A percentile compares a stretch with the other conserved stretches of the same genome.
Evolutionary conservation across 1,140 invertebrate genomes (phyloP).

Genomic region (Eupristina koningsbergeri): DNA sequence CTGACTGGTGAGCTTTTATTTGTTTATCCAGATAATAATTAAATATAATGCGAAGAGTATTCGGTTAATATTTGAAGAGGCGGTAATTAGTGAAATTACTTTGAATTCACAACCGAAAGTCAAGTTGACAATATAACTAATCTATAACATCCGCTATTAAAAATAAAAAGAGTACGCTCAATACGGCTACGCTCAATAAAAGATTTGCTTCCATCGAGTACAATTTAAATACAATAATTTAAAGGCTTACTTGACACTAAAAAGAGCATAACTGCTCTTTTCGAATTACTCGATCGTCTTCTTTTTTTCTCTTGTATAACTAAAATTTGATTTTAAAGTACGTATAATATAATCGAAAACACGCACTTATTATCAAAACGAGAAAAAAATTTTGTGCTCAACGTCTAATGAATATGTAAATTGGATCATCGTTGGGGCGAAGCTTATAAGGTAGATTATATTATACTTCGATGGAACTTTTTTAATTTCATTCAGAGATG

Average conservation of each 20-base stretch:
- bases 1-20: no score
- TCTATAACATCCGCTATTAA: neutral
- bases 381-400: neutral
- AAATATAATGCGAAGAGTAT: no score
- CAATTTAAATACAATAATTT: neutral
- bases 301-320: neutral
- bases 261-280: no score
- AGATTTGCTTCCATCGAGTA: neutral
- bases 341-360: slow-evolving; percentile 12
- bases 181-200: neutral
- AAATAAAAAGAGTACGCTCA: no score
- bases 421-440: slow-evolving; percentile 8
- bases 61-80: no score
- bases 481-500: slow-evolving; percentile 16
- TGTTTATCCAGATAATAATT: no score
- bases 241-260: neutral
- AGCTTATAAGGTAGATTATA: neutral
- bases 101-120: no score
- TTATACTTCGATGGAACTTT: neutral
- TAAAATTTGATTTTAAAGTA: neutral
- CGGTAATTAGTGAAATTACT: no score
- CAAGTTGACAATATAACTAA: neutral
- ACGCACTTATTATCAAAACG: neutral
- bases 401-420: slow-evolving; percentile 29
- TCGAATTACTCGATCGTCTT: no score